Conservation (phyloP, 2,113 vertebrate genomes). For the Hippopotamus amphibius region DNA sequence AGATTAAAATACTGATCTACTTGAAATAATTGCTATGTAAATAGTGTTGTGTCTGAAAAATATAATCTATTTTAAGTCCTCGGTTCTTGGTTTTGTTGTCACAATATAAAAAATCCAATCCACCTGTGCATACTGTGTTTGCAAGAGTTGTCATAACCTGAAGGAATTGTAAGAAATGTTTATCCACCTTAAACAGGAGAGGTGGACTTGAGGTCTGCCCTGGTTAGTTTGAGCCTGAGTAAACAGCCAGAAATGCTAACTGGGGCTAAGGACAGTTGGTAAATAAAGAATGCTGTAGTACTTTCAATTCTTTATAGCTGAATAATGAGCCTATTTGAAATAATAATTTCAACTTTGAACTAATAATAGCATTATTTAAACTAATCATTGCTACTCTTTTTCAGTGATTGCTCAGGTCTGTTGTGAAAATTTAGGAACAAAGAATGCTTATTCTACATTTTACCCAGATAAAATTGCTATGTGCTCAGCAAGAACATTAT, state of each 20-base stretch:
- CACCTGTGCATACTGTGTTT: neutral
- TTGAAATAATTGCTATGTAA: constrained; percentile 33
- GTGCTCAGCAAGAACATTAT: neutral
- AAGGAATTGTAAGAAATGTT: neutral
- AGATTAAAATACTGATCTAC: constrained; percentile 23
- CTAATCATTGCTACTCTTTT: neutral
- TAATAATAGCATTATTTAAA: neutral
- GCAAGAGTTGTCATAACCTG: neutral
- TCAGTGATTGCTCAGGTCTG: neutral
- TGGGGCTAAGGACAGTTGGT: neutral
- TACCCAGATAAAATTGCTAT: neutral
- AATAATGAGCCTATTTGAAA: neutral
- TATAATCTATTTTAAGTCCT: constrained; percentile 32
- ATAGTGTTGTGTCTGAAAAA: constrained; percentile 35
- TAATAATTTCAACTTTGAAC: neutral
- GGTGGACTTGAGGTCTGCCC: neutral
- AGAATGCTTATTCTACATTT: neutral
- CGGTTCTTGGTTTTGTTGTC: constrained; percentile 33
- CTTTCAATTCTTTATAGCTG: neutral
- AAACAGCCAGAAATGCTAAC: neutral
- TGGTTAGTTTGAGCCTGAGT: neutral
- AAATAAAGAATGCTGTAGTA: neutral
- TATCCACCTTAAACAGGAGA: neutral
- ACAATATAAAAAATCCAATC: constrained; percentile 7
- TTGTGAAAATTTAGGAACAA: neutral